Conservation (phyloP, 2,113 vertebrate genomes). For the Gambusia holbrooki region DNA sequence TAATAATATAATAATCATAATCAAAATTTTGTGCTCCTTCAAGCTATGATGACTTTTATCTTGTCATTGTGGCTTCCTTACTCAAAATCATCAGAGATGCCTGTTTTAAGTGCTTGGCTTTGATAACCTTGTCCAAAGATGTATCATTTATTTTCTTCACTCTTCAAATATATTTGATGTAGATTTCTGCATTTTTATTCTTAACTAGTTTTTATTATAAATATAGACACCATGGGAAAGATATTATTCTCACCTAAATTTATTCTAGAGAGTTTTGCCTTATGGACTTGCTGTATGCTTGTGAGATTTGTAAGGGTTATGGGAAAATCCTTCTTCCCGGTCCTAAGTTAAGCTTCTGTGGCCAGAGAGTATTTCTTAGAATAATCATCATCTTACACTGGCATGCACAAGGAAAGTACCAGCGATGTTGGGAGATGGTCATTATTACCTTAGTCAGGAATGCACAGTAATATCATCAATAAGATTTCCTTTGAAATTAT, state of each 20-base stretch:
- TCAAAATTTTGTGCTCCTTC: too few species aligned
- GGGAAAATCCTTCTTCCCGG: not conserved
- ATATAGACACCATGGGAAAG: not conserved
- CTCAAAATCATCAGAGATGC: too few species aligned
- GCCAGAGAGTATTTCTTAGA: slow-evolving; percentile 3
- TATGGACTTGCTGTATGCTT: not conserved
- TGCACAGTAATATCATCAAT: not conserved
- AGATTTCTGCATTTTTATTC: slow-evolving; percentile 13
- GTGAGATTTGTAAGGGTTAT: not conserved
- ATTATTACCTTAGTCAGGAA: too few species aligned
- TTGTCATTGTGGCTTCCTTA: too few species aligned
- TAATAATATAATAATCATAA: too few species aligned
- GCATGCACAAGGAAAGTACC: not conserved
- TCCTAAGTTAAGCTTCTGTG: not conserved
- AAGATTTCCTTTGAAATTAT: not conserved
- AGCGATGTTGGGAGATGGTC: not conserved
- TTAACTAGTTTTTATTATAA: not conserved
- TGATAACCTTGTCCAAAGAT: not conserved
- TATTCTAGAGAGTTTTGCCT: not conserved
- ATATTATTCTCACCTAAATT: not conserved
- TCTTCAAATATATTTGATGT: not conserved
- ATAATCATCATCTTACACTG: not conserved
- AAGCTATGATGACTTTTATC: too few species aligned
- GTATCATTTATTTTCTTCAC: not conserved
- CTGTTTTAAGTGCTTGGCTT: not conserved